A percentile compares a stretch with the other conserved stretches of the same genome.
phyloP scores from a whole-genome alignment of 2,888 invertebrate species.

The Phyllotreta striolata region DNA sequence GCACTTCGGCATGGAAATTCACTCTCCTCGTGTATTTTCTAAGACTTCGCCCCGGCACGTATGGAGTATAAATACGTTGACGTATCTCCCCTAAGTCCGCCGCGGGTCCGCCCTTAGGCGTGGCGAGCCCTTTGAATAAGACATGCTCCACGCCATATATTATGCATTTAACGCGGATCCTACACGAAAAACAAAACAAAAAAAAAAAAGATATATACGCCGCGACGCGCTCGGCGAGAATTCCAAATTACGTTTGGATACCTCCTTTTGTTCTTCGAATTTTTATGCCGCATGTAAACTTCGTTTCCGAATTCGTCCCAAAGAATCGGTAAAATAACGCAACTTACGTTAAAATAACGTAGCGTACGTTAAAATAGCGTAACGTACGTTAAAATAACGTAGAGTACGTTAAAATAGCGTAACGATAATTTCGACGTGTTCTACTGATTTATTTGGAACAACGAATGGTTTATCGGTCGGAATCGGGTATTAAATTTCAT shows the following conservation, averaged over 20 bases:
- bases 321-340: too few species aligned
- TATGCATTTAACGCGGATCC: constrained; percentile 53
- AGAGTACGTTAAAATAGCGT: too few species aligned
- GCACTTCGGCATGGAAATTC: neutral
- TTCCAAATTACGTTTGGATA: constrained; percentile 25
- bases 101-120: constrained; percentile 56
- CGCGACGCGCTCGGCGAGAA: constrained; percentile 10
- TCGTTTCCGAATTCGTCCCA: too few species aligned
- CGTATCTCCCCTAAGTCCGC: constrained; percentile 48
- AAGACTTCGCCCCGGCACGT: constrained; percentile 4
- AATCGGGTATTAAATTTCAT: constrained; percentile 11
- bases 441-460: too few species aligned
- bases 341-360: too few species aligned
- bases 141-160: constrained; percentile 57
- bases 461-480: too few species aligned
- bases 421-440: too few species aligned
- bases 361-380: too few species aligned
- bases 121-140: constrained; percentile 55
- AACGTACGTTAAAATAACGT: too few species aligned
- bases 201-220: too few species aligned
- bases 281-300: too few species aligned
- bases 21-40: neutral
- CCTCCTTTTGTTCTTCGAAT: neutral
- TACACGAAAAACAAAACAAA: constrained; percentile 27
- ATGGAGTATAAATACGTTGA: neutral